Percentiles rank a stretch among this genome's conserved stretches.
Conservation (phyloP, 2,797 vertebrate genomes). For the Syndactyla subalaris region DNA sequence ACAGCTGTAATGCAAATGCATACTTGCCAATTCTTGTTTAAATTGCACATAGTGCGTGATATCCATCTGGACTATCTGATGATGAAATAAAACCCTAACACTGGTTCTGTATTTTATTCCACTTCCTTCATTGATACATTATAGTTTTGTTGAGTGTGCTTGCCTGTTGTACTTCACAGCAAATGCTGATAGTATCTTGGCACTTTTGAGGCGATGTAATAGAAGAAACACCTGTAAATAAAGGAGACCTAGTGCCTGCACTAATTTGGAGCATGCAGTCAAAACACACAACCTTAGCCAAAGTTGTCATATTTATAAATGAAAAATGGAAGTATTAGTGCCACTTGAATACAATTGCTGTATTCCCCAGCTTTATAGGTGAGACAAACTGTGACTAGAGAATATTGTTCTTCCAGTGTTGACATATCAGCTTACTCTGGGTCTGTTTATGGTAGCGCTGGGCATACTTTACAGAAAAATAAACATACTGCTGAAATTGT, state of each 20-base stretch:
- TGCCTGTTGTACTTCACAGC: neutral
- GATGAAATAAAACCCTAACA: neutral
- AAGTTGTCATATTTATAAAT: neutral
- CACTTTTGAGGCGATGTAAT: neutral
- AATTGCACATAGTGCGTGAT: fast-evolving
- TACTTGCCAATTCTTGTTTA: neutral
- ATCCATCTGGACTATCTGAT: neutral
- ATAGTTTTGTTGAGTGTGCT: neutral
- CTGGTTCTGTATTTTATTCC: neutral
- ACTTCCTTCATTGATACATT: neutral
- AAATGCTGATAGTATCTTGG: neutral
- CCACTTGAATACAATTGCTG: neutral
- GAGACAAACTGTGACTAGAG: constrained; percentile 1
- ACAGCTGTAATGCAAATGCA: neutral
- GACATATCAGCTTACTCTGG: neutral
- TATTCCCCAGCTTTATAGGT: neutral
- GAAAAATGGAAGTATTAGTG: neutral
- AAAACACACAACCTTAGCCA: neutral
- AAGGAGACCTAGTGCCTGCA: neutral
- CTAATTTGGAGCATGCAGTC: neutral
- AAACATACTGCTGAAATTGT: constrained; percentile 16
- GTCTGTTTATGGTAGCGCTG: constrained; percentile 25
- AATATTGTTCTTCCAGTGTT: constrained; percentile 24
- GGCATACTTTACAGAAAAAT: constrained; percentile 7
- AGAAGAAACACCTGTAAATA: neutral